Percentiles rank a stretch among this genome's conserved stretches.
Conservation (phyloP, 2,797 vertebrate species). For the Cephalopachus bancanus region DNA sequence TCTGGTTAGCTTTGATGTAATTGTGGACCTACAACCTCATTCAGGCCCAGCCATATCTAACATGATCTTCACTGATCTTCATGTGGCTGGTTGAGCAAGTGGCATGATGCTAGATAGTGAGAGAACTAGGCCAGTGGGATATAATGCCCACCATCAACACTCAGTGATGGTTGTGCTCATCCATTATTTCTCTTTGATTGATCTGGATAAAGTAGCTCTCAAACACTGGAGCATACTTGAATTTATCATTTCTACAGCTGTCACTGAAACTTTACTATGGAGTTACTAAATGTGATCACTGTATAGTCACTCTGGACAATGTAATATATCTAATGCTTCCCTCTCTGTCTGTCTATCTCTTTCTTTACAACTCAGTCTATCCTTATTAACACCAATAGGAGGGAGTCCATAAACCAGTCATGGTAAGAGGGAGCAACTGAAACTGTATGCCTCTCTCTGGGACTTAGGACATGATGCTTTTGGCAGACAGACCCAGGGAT, state of each 20-base stretch:
- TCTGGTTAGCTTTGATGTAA: neutral
- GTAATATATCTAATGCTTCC: neutral
- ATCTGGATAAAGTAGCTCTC: neutral
- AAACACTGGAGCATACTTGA: neutral
- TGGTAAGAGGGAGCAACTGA: neutral
- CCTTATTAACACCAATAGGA: neutral
- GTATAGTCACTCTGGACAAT: neutral
- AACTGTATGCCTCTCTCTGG: neutral
- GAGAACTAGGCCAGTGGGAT: neutral
- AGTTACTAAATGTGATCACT: neutral
- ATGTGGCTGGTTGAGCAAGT: neutral
- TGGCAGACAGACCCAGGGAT: neutral
- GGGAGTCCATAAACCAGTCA: neutral
- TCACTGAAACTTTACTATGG: neutral
- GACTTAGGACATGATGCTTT: neutral
- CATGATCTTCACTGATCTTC: neutral
- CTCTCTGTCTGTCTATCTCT: neutral
- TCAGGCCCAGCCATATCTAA: neutral
- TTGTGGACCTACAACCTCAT: too few species aligned
- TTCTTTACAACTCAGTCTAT: neutral
- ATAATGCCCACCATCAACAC: neutral
- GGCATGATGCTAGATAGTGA: slow-evolving; percentile 5
- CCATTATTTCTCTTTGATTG: neutral
- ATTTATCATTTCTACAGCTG: neutral
- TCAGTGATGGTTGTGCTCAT: neutral